Conservation (phyloP, 92 coral and sea anemone species). For the Zoanthus gigantus region DNA sequence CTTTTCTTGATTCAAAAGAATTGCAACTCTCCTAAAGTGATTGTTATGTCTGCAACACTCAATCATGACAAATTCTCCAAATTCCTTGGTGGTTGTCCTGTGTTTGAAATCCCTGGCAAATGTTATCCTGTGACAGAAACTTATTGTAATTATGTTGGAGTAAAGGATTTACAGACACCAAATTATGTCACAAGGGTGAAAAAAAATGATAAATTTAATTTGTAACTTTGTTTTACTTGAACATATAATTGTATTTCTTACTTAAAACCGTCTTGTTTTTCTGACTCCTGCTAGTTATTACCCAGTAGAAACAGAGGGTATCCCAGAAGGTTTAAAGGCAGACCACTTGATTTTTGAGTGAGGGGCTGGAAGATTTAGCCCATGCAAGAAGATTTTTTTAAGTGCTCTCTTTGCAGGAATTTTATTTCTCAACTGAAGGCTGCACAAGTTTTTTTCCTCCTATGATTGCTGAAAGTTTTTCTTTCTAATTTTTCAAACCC, state of each 20-base stretch:
- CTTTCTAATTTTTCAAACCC: too few relatives aligned
- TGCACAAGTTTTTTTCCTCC: too few relatives aligned
- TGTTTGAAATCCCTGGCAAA: conserved; percentile 92
- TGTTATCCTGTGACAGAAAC: conserved; percentile 80
- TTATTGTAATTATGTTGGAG: conserved; percentile 76
- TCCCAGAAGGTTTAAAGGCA: not conserved
- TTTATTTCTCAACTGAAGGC: too few relatives aligned
- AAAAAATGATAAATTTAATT: not conserved
- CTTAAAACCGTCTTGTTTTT: not conserved
- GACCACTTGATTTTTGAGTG: not conserved
- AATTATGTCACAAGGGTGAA: conserved; percentile 83
- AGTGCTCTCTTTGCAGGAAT: too few relatives aligned
- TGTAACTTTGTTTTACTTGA: not conserved
- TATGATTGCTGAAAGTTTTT: too few relatives aligned
- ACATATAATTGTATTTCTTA: too few relatives aligned
- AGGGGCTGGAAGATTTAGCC: too few relatives aligned
- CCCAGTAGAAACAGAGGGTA: not conserved
- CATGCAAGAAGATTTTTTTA: too few relatives aligned
- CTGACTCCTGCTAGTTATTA: not conserved
- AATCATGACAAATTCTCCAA: conserved; percentile 88
- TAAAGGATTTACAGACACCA: conserved; percentile 80
- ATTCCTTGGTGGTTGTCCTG: conserved; percentile 88
- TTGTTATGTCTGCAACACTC: conserved; percentile 93
- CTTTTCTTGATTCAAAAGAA: conserved; percentile 58
- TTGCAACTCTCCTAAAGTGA: conserved; percentile 64